Percentiles rank a stretch among this genome's conserved stretches.
phyloP scores from a whole-genome alignment of 1,140 invertebrate genomes.

The Drosophila murphyi region DNA sequence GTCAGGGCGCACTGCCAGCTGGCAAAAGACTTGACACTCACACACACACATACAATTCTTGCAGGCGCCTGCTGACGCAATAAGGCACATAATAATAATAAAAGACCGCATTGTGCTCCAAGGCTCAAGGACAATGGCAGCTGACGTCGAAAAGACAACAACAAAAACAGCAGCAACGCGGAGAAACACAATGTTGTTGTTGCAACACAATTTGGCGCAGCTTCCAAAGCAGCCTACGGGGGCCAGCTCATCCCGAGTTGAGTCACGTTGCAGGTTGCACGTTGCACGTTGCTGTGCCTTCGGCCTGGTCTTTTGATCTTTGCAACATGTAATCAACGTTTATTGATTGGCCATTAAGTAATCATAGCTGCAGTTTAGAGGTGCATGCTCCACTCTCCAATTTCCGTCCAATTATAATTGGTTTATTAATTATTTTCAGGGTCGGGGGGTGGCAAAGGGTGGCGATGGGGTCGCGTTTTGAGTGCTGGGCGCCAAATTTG shows the following conservation, averaged over 20 bases:
- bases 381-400: neutral
- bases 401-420: constrained; percentile 55
- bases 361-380: neutral
- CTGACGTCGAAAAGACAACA: constrained; percentile 3
- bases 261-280: neutral
- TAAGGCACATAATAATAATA: constrained; percentile 72
- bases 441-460: neutral
- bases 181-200: no score
- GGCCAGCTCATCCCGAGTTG: neutral
- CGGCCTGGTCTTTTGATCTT: no score
- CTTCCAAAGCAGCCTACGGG: neutral
- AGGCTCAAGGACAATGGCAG: constrained; percentile 60
- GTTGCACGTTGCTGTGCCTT: no score
- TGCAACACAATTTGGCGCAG: constrained; percentile 19
- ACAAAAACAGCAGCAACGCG: neutral
- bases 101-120: constrained; percentile 60
- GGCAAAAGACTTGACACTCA: constrained; percentile 27
- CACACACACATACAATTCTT: constrained; percentile 3
- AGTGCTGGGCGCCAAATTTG: constrained; percentile 30
- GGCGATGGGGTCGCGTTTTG: neutral
- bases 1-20: constrained; percentile 56
- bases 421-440: constrained; percentile 70
- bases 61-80: constrained; percentile 60
- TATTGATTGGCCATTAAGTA: constrained; percentile 13
- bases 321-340: neutral